Conservation (phyloP, 2,888 invertebrate species). For the Patella depressa region DNA sequence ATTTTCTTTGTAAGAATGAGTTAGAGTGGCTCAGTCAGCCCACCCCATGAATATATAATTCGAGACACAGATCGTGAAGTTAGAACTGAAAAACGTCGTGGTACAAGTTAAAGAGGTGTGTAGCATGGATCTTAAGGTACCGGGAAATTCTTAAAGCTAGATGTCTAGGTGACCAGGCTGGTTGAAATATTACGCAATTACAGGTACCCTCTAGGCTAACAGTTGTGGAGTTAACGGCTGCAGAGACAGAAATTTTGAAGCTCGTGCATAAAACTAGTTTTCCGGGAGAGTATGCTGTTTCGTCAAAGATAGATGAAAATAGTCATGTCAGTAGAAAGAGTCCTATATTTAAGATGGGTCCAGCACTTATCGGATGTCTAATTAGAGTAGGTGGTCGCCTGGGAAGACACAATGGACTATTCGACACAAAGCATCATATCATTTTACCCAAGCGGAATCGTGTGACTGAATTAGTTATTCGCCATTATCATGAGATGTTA, state of each 20-base stretch:
- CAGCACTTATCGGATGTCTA: no score
- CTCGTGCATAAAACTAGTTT: background rate
- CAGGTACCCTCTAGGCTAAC: no score
- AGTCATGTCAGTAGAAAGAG: no score
- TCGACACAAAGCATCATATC: no score
- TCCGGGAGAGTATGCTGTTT: background rate
- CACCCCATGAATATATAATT: background rate
- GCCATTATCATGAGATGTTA: background rate
- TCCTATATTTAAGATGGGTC: no score
- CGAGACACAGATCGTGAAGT: background rate
- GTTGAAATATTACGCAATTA: no score
- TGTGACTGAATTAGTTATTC: background rate
- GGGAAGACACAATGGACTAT: no score
- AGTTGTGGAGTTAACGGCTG: background rate
- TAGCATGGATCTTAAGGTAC: background rate
- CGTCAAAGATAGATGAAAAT: background rate
- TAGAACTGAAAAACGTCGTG: background rate
- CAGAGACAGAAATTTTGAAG: background rate
- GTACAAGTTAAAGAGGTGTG: background rate
- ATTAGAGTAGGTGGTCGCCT: background rate
- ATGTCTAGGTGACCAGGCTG: background rate
- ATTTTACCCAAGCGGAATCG: background rate
- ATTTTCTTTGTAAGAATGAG: constrained; percentile 22
- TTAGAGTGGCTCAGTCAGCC: background rate
- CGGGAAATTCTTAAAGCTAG: background rate